Conservation (phyloP, 2,888 invertebrate genomes). For the Entomobrya multifasciata region DNA sequence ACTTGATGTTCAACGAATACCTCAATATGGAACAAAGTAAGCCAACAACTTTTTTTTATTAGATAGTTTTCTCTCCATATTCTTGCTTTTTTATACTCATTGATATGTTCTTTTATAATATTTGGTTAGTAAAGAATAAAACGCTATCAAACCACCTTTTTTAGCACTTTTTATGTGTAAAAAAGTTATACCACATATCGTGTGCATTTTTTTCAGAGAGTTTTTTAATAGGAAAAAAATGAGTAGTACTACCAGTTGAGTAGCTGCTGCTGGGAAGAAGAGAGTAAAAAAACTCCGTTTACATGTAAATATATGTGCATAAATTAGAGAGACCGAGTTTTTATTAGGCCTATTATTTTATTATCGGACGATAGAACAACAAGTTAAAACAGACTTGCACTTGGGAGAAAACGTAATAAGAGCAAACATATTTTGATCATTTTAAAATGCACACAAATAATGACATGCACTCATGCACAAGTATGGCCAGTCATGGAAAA, state of each 20-base stretch:
- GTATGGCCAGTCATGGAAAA: background rate
- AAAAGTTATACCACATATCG: slow-evolving; percentile 1
- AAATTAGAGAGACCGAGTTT: slow-evolving; percentile 78
- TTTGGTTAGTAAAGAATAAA: background rate
- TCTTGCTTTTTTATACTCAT: background rate
- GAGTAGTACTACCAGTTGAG: slow-evolving; percentile 3
- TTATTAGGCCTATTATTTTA: slow-evolving; percentile 78
- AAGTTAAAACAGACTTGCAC: slow-evolving; percentile 25
- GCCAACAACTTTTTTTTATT: slow-evolving; percentile 68
- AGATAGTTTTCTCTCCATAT: slow-evolving; percentile 40
- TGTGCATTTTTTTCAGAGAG: slow-evolving; percentile 26
- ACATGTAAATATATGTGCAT: slow-evolving; percentile 80
- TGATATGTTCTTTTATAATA: background rate
- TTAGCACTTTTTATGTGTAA: slow-evolving; percentile 32
- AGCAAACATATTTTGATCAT: slow-evolving; percentile 14
- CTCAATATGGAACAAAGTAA: slow-evolving; percentile 69
- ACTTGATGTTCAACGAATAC: slow-evolving; percentile 16
- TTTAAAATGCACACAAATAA: slow-evolving; percentile 40
- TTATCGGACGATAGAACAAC: slow-evolving; percentile 68
- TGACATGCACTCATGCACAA: slow-evolving; percentile 48
- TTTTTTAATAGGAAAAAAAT: too few relatives aligned
- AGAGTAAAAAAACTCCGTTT: slow-evolving; percentile 77
- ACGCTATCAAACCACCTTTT: slow-evolving; percentile 30
- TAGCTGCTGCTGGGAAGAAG: slow-evolving; percentile 63
- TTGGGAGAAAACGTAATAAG: background rate